phyloP scores from a whole-genome alignment of 2,888 invertebrate genomes.

The Harmothoe impar region DNA sequence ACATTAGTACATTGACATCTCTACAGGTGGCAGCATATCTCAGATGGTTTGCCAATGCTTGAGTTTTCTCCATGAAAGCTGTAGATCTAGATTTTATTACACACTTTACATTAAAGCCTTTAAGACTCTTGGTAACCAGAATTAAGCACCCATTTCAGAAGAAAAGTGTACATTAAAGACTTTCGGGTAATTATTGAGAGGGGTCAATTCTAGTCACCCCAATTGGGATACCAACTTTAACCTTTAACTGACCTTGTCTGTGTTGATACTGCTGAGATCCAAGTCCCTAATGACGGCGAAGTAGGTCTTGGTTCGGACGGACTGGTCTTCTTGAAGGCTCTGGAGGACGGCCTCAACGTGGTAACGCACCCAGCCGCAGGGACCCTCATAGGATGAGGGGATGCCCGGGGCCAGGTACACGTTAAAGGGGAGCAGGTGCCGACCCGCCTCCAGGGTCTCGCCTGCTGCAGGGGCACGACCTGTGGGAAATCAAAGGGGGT shows the following conservation, averaged over 20 bases:
- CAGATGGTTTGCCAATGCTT: no score
- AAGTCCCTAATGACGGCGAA: slow-evolving; percentile 46
- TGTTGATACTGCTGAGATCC: slow-evolving; percentile 14
- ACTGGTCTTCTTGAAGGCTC: not conserved
- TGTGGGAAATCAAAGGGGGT: not conserved
- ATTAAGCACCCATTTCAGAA: no score
- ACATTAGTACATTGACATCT: no score
- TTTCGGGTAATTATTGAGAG: no score
- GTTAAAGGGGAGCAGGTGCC: slow-evolving; percentile 57
- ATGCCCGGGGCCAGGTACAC: slow-evolving; percentile 13
- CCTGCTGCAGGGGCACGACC: not conserved
- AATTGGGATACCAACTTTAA: no score
- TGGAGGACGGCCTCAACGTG: slow-evolving; percentile 4
- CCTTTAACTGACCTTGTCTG: slow-evolving; percentile 17
- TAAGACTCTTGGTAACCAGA: no score
- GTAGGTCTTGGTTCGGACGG: not conserved
- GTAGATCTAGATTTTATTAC: no score
- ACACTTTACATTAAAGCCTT: no score
- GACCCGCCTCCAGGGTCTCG: slow-evolving; percentile 55
- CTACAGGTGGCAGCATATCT: no score
- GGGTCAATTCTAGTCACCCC: no score
- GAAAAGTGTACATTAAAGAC: no score
- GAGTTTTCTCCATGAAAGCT: no score
- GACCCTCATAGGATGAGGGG: slow-evolving; percentile 59
- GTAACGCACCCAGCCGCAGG: slow-evolving; percentile 59